A percentile compares a stretch with the other conserved stretches of the same genome.
phyloP scores from a whole-genome alignment of 2,797 vertebrate genomes.

The Sandelia bainsii region DNA sequence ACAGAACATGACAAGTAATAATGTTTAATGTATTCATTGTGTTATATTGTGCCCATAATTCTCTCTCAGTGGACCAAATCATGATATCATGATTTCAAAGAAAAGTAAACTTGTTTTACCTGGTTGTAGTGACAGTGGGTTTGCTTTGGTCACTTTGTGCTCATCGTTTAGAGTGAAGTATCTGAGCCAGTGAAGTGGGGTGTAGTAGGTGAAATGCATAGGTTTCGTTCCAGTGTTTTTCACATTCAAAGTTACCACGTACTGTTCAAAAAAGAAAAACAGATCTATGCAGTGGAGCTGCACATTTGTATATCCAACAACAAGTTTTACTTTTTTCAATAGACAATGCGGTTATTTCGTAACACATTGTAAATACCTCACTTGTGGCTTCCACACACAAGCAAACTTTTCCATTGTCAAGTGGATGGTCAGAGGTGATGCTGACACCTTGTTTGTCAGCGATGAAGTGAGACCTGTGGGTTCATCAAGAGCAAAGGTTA shows the following conservation, averaged over 20 bases:
- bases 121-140: conserved; percentile 78
- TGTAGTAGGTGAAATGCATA: conserved; percentile 84
- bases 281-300: background rate
- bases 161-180: conserved; percentile 79
- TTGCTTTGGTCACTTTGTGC: conserved; percentile 65
- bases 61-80: background rate
- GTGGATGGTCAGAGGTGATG: conserved; percentile 70
- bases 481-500: conserved; percentile 20
- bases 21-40: background rate
- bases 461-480: conserved; percentile 81
- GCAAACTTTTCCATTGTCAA: conserved; percentile 71
- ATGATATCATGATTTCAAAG: background rate
- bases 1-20: background rate
- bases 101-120: conserved; percentile 74
- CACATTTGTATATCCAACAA: background rate
- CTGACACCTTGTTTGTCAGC: conserved; percentile 83
- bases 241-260: conserved; percentile 73
- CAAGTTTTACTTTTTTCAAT: background rate
- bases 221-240: conserved; percentile 79
- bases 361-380: conserved; percentile 58
- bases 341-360: background rate
- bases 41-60: background rate
- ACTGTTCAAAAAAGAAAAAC: background rate
- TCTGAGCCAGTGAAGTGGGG: conserved; percentile 51
- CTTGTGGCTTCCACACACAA: conserved; percentile 35